These are phyloP conservation scores for Abrostola tripartita DNA, from an alignment of 2,888 invertebrate species.

Conservation along the genomic window DNA sequence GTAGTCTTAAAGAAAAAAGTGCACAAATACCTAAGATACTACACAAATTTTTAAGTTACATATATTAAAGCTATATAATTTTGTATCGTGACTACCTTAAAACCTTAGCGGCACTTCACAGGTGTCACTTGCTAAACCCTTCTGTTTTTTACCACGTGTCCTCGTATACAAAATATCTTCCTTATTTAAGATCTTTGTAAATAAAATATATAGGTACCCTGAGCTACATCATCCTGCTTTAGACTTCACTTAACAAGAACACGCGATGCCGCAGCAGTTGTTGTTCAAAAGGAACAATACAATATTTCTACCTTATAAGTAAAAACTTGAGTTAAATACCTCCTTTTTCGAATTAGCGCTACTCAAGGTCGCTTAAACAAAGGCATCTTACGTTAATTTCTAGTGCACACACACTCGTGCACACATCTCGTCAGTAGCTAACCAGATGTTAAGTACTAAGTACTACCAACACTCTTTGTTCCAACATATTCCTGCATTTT, in stretches of 20 bases:
- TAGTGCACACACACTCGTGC: conserved; percentile 29
- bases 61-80: no score
- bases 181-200: no score
- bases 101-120: no score
- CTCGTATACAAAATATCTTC: no score
- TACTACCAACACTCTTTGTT: conserved; percentile 61
- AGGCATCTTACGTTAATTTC: conserved; percentile 30
- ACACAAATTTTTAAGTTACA: no score
- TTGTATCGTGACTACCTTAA: no score
- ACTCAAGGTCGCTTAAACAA: conserved; percentile 41
- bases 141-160: no score
- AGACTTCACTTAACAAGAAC: neutral
- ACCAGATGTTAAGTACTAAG: conserved; percentile 64
- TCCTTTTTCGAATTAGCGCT: conserved; percentile 26
- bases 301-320: neutral
- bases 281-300: neutral
- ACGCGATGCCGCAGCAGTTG: neutral
- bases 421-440: conserved; percentile 42
- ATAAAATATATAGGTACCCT: no score
- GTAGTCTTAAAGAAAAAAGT: no score
- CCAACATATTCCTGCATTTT: conserved; percentile 57
- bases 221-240: no score
- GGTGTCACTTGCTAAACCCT: no score
- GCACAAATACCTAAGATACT: no score
- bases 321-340: neutral